Evolutionary conservation across 2,888 invertebrate genomes (phyloP), one percentile per base, ranked within the genome.

Genomic region (Drosophila neoperkinsi): DNA sequence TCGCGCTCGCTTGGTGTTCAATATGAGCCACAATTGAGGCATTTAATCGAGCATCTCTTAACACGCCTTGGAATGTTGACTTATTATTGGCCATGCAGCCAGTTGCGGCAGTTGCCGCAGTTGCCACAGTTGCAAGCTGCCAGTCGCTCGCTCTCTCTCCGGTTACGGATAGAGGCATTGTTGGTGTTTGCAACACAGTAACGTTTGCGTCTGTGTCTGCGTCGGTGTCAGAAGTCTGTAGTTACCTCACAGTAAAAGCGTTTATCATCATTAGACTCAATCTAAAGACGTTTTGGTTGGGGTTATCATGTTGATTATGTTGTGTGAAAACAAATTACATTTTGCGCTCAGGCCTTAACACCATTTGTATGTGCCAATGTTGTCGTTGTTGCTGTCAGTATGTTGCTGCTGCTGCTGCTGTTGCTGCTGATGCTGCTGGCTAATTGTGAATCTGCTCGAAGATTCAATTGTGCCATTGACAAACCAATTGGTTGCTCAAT

Each of bases 321-420:
- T 92, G 93, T 93, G 92, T 93, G 92, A 92, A 92, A 92, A 93
- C 93, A 92, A 92, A 92, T 92, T 92, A 92, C 93, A 90, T 92
- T 92, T 91, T 91, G 88, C 69, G 79, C 81, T 71, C 75, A 59
- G 69, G 77, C 82, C 71, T 85, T 85, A 88, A 69, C 89, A 88
- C 87, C 87, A 88, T 76, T 84, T 85, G 73, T 81, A 72, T 77
- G 77, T 72, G 71, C 41, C 77, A 60, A 65, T 70, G 69, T 76
- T 80, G 76, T 71, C 62, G 77, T 66, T 63, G 62, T 61, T 65
- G 76, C 64, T 76, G 76, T 71, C 71, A 66, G 59, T 70, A 60
- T 69, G 65, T 68, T 41, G 52, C 41, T 57, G 67, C 25, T 41
- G 51, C 50, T 34, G 59, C 59, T 59, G 60, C 34, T 50, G 55